Percentiles rank a stretch among this genome's conserved stretches.
phyloP scores from a whole-genome alignment of 1,140 invertebrate species.

The Ceratina calcarata region DNA sequence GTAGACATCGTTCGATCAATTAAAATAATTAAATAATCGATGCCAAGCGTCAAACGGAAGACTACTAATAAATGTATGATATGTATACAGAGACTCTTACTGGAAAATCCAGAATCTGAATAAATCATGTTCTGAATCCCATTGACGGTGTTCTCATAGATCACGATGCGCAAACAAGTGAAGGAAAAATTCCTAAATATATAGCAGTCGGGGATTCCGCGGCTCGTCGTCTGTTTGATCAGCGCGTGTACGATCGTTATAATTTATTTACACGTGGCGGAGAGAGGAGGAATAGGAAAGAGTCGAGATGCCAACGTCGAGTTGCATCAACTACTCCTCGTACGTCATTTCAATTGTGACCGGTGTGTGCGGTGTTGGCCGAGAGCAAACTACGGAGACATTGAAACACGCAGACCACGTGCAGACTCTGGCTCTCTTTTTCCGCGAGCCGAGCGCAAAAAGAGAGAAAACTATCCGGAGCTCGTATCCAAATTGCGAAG shows the following conservation, averaged over 20 bases:
- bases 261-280: too few species aligned
- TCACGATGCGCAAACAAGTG: not conserved
- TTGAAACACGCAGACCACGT: not conserved
- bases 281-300: too few species aligned
- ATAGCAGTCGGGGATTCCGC: not conserved
- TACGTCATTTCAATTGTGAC: conserved; percentile 20
- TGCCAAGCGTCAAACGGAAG: too few species aligned
- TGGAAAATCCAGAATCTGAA: not conserved
- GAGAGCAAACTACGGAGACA: conserved; percentile 1
- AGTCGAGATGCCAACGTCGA: not conserved
- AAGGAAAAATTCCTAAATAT: not conserved
- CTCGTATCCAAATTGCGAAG: conserved; percentile 4
- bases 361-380: not conserved
- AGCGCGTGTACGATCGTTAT: not conserved
- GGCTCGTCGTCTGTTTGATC: not conserved
- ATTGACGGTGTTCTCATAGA: not conserved
- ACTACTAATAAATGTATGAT: too few species aligned
- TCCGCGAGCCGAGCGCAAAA: not conserved
- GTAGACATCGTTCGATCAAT: too few species aligned
- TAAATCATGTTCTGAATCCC: not conserved
- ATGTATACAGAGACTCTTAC: too few species aligned
- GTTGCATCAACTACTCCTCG: conserved; percentile 10
- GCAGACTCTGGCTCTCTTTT: not conserved
- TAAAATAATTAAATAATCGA: too few species aligned
- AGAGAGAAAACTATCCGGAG: not conserved